Evolutionary conservation across 2,888 invertebrate species (phyloP), one percentile per base, ranked within the genome.

Genomic region (Callosobruchus maculatus): DNA sequence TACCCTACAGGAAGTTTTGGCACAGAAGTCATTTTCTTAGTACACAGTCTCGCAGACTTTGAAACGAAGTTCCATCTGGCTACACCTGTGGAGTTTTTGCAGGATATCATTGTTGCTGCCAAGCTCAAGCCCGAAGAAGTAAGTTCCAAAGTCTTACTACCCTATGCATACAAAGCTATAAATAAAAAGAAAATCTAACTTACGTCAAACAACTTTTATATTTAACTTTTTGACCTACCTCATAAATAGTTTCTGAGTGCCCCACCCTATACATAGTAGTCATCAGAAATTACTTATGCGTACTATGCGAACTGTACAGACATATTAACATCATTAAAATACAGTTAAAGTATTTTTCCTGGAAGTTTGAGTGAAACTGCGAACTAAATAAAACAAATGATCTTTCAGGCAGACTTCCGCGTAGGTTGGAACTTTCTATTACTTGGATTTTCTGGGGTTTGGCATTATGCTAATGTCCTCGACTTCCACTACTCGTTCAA

Each of bases 401-500:
- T 74, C 67, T 84, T 83, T 80, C 84, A 92, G 92, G 88, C 93
- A 22, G 94, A 95, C 82, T 92, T 95, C 84, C 89, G 94, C 73
- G 89, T 93, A 22, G 93, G 93, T 21, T 95, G 94, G 91, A 94
- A 95, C 79, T 90, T 90, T 71, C 89, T 94, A 82, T 91, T 92
- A 71, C 89, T 93, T 30, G 95, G 95, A 9, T 93, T 95, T 84
- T 91, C 92, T 0, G 95, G 95, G 68, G 92, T 93, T 68, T 95
- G 94, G 93, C 92, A 91, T 82, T 93, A 91, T 86, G 88, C 89
- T 86, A 89, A 90, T 71, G 84, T 92, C 21, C 90, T 91, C 18
- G 92, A 95, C 85, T 94, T 95, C 78, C 92, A 94, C 77, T 95
- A 95, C 85, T 90, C 93, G 0, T 94, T 94, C 85, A 91, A 93